Evolutionary conservation across 2,888 invertebrate genomes (phyloP), one percentile per base, ranked within the genome.

Genomic region (Dynastes tityus): DNA sequence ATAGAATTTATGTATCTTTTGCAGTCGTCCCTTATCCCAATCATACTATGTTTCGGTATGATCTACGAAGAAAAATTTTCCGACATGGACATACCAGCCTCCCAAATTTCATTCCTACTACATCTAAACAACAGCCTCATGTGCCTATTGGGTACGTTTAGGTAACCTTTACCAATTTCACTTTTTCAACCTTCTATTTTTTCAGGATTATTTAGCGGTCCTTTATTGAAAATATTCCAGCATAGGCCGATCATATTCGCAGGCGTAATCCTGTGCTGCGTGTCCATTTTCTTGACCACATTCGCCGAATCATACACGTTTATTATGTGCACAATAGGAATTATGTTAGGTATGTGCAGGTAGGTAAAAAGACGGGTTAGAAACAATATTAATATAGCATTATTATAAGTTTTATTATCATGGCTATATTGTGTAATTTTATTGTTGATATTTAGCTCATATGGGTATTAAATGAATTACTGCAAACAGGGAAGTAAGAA

Each of bases 11-110:
- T 45, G 11, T 70, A 53, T 79, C 74, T 74, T 79, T 87, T 87
- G 68, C 81, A 90, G 89, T 82, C 88, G 29, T 85, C 87, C 49
- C 80, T 89, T 40, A 82, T 88, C 32, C 89, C 89, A 2, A 80
- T 89, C 51, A 86, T 87, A 78, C 88, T 89, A 85, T 88, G 87
- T 81, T 90, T 89, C 81, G 89, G 89, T 6, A 85, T 90, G 55
- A 88, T 90, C 71, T 90, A 88, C 82, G 83, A 86, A 79, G 85
- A 86, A 27, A 88, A 88, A 65, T 89, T 90, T 76, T 61, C 82
- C 40, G 82, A 79, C 13, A 85, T 88, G 83, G 86, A 85, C 27
- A 86, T 89, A 64, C 85, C 86, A 4, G 87, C 87, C 3, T 88
- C 89, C 0, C 84, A 89, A 84, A 89, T 87, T 9, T 89, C 89